Base-by-base conservation (phyloP, 2,113 vertebrate species). In the Reinhardtius hippoglossoides region DNA sequence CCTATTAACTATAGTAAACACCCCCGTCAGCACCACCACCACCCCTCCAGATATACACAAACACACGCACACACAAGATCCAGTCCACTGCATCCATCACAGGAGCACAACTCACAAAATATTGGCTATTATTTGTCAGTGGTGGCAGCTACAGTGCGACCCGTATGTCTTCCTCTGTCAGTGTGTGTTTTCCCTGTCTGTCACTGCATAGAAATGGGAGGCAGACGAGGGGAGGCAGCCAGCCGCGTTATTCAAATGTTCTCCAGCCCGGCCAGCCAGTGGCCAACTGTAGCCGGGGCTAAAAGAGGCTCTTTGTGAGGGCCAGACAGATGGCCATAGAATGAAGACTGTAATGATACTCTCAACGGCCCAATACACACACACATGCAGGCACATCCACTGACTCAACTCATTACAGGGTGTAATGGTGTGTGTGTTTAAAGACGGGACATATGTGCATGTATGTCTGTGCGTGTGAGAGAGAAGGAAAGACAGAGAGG, bases 291-390 rank as follows among this genome's bases (percentile, higher is more conserved):
- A 90, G 86, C 83, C 18, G 1, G 70, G 71, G 61, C 86, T 89
- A 82, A 92, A 90, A 91, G 88, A 81, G 83, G 76, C 75, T 85
- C 90, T 91, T 92, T 92, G 91, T 93, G 80, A 83, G 71, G 85
- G 71, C 88, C 85, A 92, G 90, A 93, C 92, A 92, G 91, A 92
- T 93, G 91, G 91, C 88, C 80, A 68, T 81, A 91, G 90, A 89
- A 86, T 90, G 82, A 87, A 87, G 90, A 90, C 89, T 86, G 88
- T 91, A 93, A 92, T 90, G 88, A 92, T 87, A 90, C 84, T 73
- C 91, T 89, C 82, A 76, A 26, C 21, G 56, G 67, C 58, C 68
- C 63, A 67, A 67, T 37, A 73, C 82, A 61, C 74, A 69, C 74
- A 69, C 58, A 61, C 58, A 61, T 18, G 64, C 63, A 74, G 24